Base-by-base conservation (phyloP, 2,888 invertebrate genomes). In the Chironomus tentans region DNA sequence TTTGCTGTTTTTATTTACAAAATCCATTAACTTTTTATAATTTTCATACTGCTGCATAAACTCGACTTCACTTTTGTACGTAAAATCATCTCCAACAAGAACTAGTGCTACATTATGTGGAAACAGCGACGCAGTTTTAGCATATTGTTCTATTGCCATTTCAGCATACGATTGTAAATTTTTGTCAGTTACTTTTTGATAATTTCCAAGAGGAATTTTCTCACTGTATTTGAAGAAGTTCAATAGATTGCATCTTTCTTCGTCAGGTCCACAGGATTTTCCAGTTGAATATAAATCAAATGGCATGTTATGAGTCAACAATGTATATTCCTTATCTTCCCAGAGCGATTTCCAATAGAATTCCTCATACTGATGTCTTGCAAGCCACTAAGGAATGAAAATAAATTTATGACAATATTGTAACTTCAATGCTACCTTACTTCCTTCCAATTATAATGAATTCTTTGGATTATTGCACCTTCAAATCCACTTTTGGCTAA, bases 231-330 rank as follows among this genome's bases (percentile, higher is more conserved):
- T 90, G 78, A 92, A 92, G 0, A 94, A 93, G 38, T 38, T 38
- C 38, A 38, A 2, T 10, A 10, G 38, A 38, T 38, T 38, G 38
- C 38, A 38, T 38, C 38, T 38, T 38, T 38, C 38, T 38, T 38
- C 38, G 85, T 97, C 94, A 0, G 98, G 98, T 0, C 98, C 98
- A 82, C 98, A 98, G 0, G 97, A 93, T 81, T 95, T 94, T 80
- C 96, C 95, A 78, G 97, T 97, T 18, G 95, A 95, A 85, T 98
- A 98, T 77, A 97, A 94, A 81, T 96, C 95, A 81, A 96, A 97
- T 0, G 98, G 98, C 83, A 95, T 93, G 81, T 98, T 94, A 84
- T 97, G 97, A 21, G 95, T 94, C 6, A 97, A 84, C 77, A 97
- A 87, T 0, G 85, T 82, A n/a, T 81, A 79, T 2, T 48, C 72